Percentiles rank a stretch among this genome's conserved stretches.
phyloP scores from a whole-genome alignment of 2,888 invertebrate genomes.

The Disparrhopalites patrizii region DNA sequence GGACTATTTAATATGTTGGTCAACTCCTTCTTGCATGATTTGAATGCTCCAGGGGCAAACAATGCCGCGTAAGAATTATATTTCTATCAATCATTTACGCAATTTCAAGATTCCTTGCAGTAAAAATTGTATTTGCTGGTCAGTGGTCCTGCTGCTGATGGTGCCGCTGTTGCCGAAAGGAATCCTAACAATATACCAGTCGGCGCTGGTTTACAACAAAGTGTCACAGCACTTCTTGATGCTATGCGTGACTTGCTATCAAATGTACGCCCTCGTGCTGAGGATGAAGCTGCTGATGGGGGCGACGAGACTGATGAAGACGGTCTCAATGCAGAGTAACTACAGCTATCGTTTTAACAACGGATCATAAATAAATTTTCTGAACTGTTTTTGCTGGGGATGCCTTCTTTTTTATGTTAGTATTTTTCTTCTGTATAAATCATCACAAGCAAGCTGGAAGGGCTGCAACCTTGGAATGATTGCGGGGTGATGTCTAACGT shows the following conservation, averaged over 20 bases:
- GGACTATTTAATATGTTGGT: conserved; percentile 60
- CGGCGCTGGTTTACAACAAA: conserved; percentile 59
- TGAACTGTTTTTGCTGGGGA: too few species aligned
- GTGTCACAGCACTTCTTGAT: conserved; percentile 64
- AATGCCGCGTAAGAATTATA: conserved; percentile 35
- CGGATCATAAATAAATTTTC: too few species aligned
- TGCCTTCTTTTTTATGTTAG: too few species aligned
- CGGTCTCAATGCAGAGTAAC: neutral
- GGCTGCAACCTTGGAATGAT: too few species aligned
- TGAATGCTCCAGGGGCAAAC: conserved; percentile 57
- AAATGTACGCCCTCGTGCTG: conserved; percentile 49
- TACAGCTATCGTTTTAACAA: too few species aligned
- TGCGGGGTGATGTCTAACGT: too few species aligned
- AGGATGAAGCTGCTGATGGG: conserved; percentile 14
- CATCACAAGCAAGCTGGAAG: too few species aligned
- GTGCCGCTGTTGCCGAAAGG: conserved; percentile 10
- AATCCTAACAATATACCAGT: conserved; percentile 49
- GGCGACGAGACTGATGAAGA: conserved; percentile 26
- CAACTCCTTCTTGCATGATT: conserved; percentile 64
- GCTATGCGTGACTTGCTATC: conserved; percentile 69
- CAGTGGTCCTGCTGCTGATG: neutral
- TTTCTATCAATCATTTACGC: neutral
- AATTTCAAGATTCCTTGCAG: neutral
- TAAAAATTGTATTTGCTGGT: neutral
- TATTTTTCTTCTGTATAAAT: too few species aligned